A percentile compares a stretch with the other conserved stretches of the same genome.
Evolutionary conservation across 2,888 invertebrate species (phyloP).

Genomic region (Strigamia crassipes): DNA sequence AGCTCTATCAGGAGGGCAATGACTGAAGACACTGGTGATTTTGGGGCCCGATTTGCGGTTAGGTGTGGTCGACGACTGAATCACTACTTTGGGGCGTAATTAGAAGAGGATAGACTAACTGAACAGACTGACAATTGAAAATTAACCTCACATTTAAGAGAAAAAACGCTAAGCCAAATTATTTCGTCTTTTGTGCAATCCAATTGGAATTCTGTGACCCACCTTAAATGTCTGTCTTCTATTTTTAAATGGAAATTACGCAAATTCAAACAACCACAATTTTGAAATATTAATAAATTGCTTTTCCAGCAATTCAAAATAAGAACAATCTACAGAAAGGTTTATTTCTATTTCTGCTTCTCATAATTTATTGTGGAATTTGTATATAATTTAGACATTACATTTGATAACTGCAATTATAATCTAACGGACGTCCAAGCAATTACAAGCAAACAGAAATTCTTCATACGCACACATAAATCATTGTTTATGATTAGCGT

Average conservation of each 20-base stretch:
- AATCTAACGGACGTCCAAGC: too few species aligned
- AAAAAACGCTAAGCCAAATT: constrained; percentile 3
- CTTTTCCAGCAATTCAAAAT: too few species aligned
- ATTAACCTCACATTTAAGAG: neutral
- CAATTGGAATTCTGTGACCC: neutral
- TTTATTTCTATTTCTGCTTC: too few species aligned
- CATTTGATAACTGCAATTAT: too few species aligned
- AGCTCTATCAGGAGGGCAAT: constrained; percentile 21
- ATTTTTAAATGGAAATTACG: neutral
- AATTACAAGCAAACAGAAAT: too few species aligned
- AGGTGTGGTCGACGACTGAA: constrained; percentile 29
- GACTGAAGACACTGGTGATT: constrained; percentile 6
- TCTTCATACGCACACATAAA: too few species aligned
- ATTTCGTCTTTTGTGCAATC: neutral
- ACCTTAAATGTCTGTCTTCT: neutral
- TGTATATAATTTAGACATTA: too few species aligned
- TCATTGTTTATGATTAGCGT: too few species aligned
- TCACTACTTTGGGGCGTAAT: constrained; percentile 32
- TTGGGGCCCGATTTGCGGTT: constrained; percentile 27
- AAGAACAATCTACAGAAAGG: too few species aligned
- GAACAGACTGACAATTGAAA: constrained; percentile 7
- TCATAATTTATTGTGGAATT: too few species aligned
- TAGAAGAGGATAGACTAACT: constrained; percentile 15
- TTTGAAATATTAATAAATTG: too few species aligned
- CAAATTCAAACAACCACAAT: neutral